Percentiles rank a stretch among this genome's conserved stretches.
Conservation (phyloP, 2,888 invertebrate genomes). For the Volucella bombylans region DNA sequence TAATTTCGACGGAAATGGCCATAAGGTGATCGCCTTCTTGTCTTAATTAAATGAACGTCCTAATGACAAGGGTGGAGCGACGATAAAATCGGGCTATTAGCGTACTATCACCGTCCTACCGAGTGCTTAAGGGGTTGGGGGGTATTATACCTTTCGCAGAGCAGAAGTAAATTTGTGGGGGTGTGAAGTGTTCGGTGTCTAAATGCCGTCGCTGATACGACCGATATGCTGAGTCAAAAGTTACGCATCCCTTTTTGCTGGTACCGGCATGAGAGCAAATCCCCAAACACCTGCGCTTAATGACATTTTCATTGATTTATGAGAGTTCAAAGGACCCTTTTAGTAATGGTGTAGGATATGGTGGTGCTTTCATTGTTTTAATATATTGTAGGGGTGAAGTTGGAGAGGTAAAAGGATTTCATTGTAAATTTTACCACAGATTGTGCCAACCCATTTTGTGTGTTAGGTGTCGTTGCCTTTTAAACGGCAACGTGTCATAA, state of each 20-base stretch:
- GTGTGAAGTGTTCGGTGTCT: not conserved
- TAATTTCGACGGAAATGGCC: constrained; percentile 44
- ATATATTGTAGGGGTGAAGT: constrained; percentile 24
- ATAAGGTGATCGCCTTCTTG: constrained; percentile 47
- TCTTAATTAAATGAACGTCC: constrained; percentile 58
- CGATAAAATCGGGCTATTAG: constrained; percentile 17
- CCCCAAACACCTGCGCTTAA: constrained; percentile 11
- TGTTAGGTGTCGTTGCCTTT: too few relatives aligned
- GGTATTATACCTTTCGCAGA: constrained; percentile 2
- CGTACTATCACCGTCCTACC: not conserved
- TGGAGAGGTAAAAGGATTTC: not conserved
- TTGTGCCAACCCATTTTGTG: too few relatives aligned
- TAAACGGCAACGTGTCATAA: too few relatives aligned
- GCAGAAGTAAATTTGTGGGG: constrained; percentile 1
- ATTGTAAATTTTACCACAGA: too few relatives aligned
- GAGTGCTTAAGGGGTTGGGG: not conserved
- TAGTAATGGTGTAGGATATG: not conserved
- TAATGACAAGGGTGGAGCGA: not conserved
- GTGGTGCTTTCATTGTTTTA: constrained; percentile 7
- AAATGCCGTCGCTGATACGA: not conserved
- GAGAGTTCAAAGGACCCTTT: constrained; percentile 26
- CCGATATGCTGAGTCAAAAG: constrained; percentile 27
- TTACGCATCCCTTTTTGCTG: not conserved
- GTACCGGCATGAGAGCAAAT: not conserved
- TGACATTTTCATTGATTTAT: constrained; percentile 43